Evolutionary conservation across 1,140 invertebrate species (phyloP).

Genomic region (Thaumatotibia leucotreta): DNA sequence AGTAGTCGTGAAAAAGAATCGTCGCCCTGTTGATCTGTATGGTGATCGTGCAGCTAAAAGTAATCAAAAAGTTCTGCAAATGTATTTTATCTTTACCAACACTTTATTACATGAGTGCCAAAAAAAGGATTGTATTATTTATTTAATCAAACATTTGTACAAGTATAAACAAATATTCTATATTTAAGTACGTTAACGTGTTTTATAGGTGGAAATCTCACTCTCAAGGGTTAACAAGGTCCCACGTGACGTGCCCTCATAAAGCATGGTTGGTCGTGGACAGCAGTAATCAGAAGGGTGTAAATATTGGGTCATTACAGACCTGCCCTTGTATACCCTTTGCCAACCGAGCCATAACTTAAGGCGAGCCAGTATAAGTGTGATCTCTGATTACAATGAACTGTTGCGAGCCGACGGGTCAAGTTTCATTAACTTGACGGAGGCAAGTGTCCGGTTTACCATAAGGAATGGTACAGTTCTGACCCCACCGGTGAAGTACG

Average conservation of each 20-base stretch:
- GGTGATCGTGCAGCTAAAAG: too few species aligned
- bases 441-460: background rate
- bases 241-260: constrained; percentile 1
- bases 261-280: background rate
- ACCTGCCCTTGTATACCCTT: background rate
- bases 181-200: too few species aligned
- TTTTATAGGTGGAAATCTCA: background rate
- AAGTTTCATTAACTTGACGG: background rate
- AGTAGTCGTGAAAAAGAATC: too few species aligned
- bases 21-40: too few species aligned
- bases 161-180: too few species aligned
- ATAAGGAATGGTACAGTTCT: background rate
- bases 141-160: too few species aligned
- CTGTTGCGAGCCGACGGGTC: background rate
- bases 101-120: too few species aligned
- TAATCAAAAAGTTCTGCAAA: too few species aligned
- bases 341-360: background rate
- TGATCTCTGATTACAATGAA: background rate
- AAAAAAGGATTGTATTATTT: too few species aligned
- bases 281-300: constrained; percentile 3
- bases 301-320: constrained; percentile 4
- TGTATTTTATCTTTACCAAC: too few species aligned
- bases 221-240: background rate
- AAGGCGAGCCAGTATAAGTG: background rate
- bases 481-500: background rate